Base-by-base conservation (phyloP, 2,888 invertebrate genomes). In the Horisme vitalbata region DNA sequence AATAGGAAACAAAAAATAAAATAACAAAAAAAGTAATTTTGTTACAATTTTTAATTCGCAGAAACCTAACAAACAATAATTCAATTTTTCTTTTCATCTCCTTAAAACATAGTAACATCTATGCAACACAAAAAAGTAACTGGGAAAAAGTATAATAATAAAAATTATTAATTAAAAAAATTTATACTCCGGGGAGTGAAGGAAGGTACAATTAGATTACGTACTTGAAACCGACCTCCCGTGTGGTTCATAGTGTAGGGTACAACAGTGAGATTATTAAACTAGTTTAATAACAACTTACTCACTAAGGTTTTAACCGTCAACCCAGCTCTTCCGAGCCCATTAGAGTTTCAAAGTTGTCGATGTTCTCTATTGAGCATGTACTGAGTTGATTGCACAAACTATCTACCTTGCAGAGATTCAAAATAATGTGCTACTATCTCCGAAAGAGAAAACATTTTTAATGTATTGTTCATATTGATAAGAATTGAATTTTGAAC, bases 41-140 rank as follows among this genome's bases (percentile, higher is more conserved):
- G 85, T 87, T 90, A 89, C 85, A 84, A 68, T 81, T 85, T 85
- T 90, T 89, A 90, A 89, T 90, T 90, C 79, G 87, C 87, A 83
- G 89, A 90, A 89, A 90, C 83, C 89, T 90, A 90, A 90, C 90
- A 90, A 90, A 90, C 89, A 90, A 90, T 90, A 87, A 73, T 87
- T 78, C 79, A 68, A 65, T 63, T 79, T 46, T 76, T 76, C 76
- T 79, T 85, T 82, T 83, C 74, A 80, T 82, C 79, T 80, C 71
- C 88, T 86, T 88, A 90, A 87, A 90, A 90, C 90, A 89, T 90
- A 90, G 89, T 90, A 90, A 90, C 90, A 90, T 90, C 87, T 90
- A 90, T 87, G 89, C 85, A 90, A 90, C 88, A 90, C 89, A 90
- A 90, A 89, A 73, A 83, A 83, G 72, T 85, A 88, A 87, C 86